Evolutionary conservation across 2,797 vertebrate species (phyloP).

Genomic region (Cephalopachus bancanus): DNA sequence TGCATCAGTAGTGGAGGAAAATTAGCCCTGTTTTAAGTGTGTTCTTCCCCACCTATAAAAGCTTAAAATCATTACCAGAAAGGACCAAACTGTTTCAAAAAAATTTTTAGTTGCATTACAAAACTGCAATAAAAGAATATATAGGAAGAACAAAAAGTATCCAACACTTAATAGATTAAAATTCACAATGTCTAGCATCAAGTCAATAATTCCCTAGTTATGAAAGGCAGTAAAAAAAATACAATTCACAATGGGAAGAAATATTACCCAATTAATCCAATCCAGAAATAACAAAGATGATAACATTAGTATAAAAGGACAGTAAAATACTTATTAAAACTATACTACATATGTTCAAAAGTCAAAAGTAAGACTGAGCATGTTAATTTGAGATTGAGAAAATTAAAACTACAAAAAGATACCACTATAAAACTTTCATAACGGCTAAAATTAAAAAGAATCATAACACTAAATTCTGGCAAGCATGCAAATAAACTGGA

Average conservation of each 20-base stretch:
- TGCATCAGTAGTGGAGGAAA: neutral
- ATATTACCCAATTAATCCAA: neutral
- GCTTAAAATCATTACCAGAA: neutral
- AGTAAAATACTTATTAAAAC: neutral
- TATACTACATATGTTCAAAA: neutral
- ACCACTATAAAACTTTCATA: neutral
- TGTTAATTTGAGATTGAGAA: neutral
- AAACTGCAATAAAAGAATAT: neutral
- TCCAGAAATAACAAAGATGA: neutral
- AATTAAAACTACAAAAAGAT: neutral
- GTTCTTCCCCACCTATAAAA: neutral
- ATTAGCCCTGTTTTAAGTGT: neutral
- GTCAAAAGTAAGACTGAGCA: neutral
- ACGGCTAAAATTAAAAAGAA: neutral
- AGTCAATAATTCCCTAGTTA: neutral
- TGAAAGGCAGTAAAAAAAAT: constrained; percentile 31
- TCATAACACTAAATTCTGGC: neutral
- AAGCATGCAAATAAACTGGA: neutral
- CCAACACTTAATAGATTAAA: neutral
- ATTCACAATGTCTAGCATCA: neutral
- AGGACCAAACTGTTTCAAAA: neutral
- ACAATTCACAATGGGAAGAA: neutral
- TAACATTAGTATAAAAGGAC: neutral
- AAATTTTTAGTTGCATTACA: neutral
- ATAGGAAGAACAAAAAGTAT: neutral